A percentile compares a stretch with the other conserved stretches of the same genome.
Evolutionary conservation across 92 coral and sea anemone genomes (phyloP).

Genomic region (Epizoanthus ramosus): DNA sequence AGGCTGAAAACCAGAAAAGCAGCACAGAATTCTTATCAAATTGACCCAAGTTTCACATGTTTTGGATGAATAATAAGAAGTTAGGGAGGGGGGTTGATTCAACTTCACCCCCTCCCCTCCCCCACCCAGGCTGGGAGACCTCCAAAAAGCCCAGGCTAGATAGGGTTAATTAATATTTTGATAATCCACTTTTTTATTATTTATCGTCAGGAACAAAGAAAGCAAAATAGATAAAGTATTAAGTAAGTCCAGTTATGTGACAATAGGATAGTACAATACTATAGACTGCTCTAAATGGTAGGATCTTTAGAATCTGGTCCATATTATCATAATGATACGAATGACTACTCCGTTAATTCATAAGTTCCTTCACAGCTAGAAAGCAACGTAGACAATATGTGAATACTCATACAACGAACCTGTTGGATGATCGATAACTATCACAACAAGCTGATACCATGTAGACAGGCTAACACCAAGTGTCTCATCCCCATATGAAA

Average conservation of each 20-base stretch:
- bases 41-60: too few relatives aligned
- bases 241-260: not conserved
- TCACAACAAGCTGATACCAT: not conserved
- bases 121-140: too few relatives aligned
- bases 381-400: not conserved
- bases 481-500: slow-evolving; percentile 4
- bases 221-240: not conserved
- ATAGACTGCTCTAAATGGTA: too few relatives aligned
- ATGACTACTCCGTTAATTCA: not conserved
- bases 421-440: not conserved
- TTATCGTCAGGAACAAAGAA: not conserved
- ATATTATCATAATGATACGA: slow-evolving; percentile 9
- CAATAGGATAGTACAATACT: not conserved
- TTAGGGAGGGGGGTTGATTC: too few relatives aligned
- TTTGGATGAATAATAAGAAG: too few relatives aligned
- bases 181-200: too few relatives aligned
- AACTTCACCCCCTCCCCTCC: too few relatives aligned
- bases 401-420: slow-evolving; percentile 7
- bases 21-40: too few relatives aligned
- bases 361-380: not conserved
- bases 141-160: too few relatives aligned
- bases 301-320: not conserved
- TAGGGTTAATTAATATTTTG: not conserved
- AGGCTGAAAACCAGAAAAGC: too few relatives aligned
- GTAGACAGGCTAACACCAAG: not conserved